A percentile compares a stretch with the other conserved stretches of the same genome.
Evolutionary conservation across 2,113 vertebrate genomes (phyloP).

Genomic region (Oncorhynchus kisutch): DNA sequence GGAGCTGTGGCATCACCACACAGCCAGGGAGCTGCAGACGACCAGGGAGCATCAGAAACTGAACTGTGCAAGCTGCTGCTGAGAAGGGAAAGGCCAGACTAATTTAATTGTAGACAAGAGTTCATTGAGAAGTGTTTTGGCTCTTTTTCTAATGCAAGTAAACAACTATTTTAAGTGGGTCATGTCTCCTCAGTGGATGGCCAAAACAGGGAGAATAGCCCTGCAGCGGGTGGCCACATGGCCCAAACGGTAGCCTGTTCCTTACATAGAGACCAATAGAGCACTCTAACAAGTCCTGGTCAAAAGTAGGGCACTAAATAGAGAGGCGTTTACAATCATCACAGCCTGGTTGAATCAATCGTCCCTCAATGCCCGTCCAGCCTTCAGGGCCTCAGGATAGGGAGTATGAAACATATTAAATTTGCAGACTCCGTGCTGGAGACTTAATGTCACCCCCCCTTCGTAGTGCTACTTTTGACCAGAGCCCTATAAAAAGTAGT

Average conservation of each 20-base stretch:
- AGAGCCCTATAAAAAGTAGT: too few relatives aligned
- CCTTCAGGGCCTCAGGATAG: conserved; percentile 45
- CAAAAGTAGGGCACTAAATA: too few relatives aligned
- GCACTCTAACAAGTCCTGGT: too few relatives aligned
- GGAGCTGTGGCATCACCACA: too few relatives aligned
- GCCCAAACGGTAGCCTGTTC: too few relatives aligned
- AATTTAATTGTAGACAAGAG: conserved; percentile 84
- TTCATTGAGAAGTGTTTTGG: conserved; percentile 78
- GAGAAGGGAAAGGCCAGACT: conserved; percentile 64
- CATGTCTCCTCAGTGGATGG: conserved; percentile 69
- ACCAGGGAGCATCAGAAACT: conserved; percentile 10
- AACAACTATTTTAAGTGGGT: conserved; percentile 79
- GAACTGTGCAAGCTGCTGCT: conserved; percentile 28
- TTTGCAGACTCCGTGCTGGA: conserved; percentile 54
- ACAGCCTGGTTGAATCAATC: conserved; percentile 63
- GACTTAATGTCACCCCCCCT: too few relatives aligned
- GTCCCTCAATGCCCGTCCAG: conserved; percentile 71
- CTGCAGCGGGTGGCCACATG: conserved; percentile 64
- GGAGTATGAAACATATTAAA: conserved; percentile 68
- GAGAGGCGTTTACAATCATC: too few relatives aligned
- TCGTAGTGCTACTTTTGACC: too few relatives aligned
- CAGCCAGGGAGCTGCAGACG: conserved; percentile 28
- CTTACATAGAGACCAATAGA: too few relatives aligned
- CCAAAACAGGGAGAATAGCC: conserved; percentile 67
- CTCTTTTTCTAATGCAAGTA: conserved; percentile 77